A percentile compares a stretch with the other conserved stretches of the same genome.
Conservation (phyloP, 2,797 vertebrate species). For the Chrysocyon brachyurus region DNA sequence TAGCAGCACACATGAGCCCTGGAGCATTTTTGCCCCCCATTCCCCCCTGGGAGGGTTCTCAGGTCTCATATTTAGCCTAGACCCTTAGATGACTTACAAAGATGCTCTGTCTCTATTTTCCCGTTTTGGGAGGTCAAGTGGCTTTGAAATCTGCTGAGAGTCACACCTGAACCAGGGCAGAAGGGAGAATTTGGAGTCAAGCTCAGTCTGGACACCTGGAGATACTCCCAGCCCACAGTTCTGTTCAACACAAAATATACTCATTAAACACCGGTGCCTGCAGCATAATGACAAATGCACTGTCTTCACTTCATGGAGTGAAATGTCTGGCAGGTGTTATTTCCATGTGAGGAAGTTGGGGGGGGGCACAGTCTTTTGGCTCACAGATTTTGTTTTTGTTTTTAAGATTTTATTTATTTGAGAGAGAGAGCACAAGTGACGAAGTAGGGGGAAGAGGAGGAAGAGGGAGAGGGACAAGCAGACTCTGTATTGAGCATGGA, state of each 20-base stretch:
- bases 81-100: background rate
- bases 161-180: background rate
- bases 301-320: slow-evolving; percentile 10
- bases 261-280: background rate
- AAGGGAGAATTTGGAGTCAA: background rate
- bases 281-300: background rate
- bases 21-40: background rate
- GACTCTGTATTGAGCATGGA: too few species aligned
- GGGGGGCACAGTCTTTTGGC: background rate
- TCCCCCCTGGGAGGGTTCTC: background rate
- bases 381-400: background rate
- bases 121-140: background rate
- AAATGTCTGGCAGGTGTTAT: background rate
- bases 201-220: background rate
- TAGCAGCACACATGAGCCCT: background rate
- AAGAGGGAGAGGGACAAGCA: background rate
- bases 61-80: background rate
- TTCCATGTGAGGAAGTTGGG: background rate
- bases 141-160: background rate
- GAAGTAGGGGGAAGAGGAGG: background rate
- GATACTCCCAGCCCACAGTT: background rate
- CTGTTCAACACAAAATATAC: background rate
- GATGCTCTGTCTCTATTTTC: background rate
- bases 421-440: background rate
- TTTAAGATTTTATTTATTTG: background rate